Evolutionary conservation across 2,888 invertebrate species (phyloP), one percentile per base, ranked within the genome.

Genomic region (Lithophane socia): DNA sequence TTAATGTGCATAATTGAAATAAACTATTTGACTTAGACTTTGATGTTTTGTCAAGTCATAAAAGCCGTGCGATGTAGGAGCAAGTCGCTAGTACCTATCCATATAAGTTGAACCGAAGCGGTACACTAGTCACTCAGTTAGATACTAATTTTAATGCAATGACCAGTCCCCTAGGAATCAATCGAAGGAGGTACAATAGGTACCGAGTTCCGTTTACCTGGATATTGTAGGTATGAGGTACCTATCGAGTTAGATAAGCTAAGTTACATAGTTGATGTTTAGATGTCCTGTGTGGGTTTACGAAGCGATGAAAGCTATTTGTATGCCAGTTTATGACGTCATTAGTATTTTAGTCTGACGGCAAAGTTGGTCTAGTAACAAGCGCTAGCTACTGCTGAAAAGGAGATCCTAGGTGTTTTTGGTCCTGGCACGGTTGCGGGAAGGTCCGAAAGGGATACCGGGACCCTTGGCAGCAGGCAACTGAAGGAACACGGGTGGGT

Each of bases 141-240:
- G 47, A 52, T 71, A 78, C 80, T 70, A 86, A 84, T 79, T 79
- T 86, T 73, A 79, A 86, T 75, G 68, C 77, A 69, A 73, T 73
- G 54, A 10, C 73, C 47, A 7, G 24, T 64, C 75, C 77, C 67
- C 42, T 68, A 16, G 74, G 73, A 80, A 83, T 85, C 86, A 79
- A 81, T 85, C 72, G 72, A 12, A 24, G 7, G 13, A 58, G 12
- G 58, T 66, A 83, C 83, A 87, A 86, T 85, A 73, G 82, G 61
- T 65, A 66, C 49, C 37, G 60, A 61, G 61, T 72, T 42, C 16
- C 2, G 21, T 67, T 60, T 68, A 64, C 60, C 52, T 73, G 52
- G 47, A 54, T 64, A 71, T 24, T 56, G 16, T 56, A 70, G 47
- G 7, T 72, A 76, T 13, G 3, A 42, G 37, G 21, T 44, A 42